These are phyloP conservation scores for Amblyteles armatorius DNA, from an alignment of 2,888 invertebrate species.

Conservation along the genomic window DNA sequence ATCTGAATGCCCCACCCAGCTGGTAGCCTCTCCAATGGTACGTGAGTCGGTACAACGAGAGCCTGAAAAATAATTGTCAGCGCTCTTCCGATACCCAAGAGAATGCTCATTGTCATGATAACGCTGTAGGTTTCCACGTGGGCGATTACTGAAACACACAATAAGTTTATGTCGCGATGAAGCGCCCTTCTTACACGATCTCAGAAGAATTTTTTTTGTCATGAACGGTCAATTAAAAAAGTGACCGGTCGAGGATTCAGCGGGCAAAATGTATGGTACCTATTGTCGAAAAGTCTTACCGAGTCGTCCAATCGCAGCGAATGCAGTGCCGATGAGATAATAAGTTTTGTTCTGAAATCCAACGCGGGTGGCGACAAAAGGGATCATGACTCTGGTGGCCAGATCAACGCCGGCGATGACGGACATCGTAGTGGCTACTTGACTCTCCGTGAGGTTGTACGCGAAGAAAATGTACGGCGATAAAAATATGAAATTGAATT, in stretches of 20 bases:
- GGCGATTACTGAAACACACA: constrained; percentile 86
- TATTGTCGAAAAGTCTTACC: constrained; percentile 83
- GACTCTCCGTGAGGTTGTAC: constrained; percentile 87
- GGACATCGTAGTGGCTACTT: constrained; percentile 90
- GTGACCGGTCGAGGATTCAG: not conserved
- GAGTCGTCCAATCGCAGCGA: constrained; percentile 89
- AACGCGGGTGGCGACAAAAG: constrained; percentile 89
- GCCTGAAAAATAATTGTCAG: constrained; percentile 91
- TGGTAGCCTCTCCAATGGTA: constrained; percentile 89
- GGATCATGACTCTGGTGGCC: constrained; percentile 88
- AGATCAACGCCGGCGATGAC: constrained; percentile 89
- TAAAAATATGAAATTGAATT: constrained; percentile 90
- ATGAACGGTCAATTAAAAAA: not conserved
- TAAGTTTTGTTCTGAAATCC: constrained; percentile 90
- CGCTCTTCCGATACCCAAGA: constrained; percentile 90
- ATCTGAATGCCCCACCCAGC: constrained; percentile 90
- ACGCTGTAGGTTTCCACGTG: constrained; percentile 87
- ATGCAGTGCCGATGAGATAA: constrained; percentile 89
- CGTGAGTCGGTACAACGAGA: constrained; percentile 90
- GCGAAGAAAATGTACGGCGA: constrained; percentile 91
- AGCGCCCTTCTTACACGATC: not conserved
- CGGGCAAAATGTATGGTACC: constrained; percentile 1
- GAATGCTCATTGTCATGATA: constrained; percentile 87
- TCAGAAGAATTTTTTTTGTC: no score
- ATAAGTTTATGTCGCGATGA: not conserved